Percentiles rank a stretch among this genome's conserved stretches.
Conservation (phyloP, 2,888 invertebrate genomes). For the Dynastes maya region DNA sequence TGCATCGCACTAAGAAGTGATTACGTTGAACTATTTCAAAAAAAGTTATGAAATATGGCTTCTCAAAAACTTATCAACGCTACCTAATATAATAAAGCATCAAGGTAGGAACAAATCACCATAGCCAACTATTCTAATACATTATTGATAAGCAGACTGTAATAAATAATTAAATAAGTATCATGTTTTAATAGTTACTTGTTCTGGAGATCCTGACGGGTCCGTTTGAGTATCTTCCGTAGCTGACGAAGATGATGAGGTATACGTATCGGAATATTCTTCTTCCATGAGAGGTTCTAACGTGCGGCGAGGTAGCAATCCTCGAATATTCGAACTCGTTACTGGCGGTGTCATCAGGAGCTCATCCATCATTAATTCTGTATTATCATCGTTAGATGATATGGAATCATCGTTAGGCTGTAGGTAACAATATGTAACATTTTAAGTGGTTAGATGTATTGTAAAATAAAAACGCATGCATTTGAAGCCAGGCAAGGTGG, state of each 20-base stretch:
- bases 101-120: no score
- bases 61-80: no score
- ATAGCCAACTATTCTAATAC: no score
- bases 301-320: conserved; percentile 81
- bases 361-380: conserved; percentile 88
- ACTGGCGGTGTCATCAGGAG: conserved; percentile 84
- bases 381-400: conserved; percentile 82
- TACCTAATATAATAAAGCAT: no score
- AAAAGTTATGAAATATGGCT: no score
- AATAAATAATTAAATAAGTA: not conserved
- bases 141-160: not conserved
- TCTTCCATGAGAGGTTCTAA: conserved; percentile 89
- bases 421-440: conserved; percentile 34
- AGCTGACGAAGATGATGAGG: conserved; percentile 65
- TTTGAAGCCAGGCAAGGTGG: conserved; percentile 29
- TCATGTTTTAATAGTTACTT: conserved; percentile 65
- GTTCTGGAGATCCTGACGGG: conserved; percentile 67
- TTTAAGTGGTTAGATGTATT: conserved; percentile 14
- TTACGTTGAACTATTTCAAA: no score
- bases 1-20: not conserved
- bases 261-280: conserved; percentile 81
- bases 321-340: conserved; percentile 81
- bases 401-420: conserved; percentile 67
- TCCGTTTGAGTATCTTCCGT: conserved; percentile 61
- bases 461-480: conserved; percentile 36